Evolutionary conservation across 2,888 invertebrate species (phyloP), one percentile per base, ranked within the genome.

Genomic region (Drosophila stalkeri): DNA sequence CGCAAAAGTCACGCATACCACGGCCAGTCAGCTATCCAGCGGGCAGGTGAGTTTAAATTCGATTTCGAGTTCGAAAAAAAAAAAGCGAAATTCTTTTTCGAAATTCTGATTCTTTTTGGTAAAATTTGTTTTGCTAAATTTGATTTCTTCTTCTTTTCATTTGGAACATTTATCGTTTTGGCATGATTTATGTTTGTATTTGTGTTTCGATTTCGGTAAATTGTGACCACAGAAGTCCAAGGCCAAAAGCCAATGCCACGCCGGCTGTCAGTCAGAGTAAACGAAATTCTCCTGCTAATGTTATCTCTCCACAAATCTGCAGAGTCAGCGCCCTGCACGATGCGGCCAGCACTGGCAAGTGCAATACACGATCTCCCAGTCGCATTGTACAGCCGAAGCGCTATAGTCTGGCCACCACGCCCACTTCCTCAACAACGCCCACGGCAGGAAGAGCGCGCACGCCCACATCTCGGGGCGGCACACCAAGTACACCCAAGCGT

Each of bases 21-120:
- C 87, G 93, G 20, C 93, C 93, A 55, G 93, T 93, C 51, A 93
- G 93, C 83, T 93, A 93, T 80, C 93, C 93, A 46, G 92, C 93
- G 63, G 91, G 93, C 77, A 93, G 93, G 93, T 93, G 79, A 91
- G 92, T 88, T 68, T 70, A 16, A 7, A 4, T 20, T 9, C 11
- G 18, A 2, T 0, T n/a, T n/a, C 27, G 27, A 27, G 27, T 27
- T 27, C 27, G 3, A 1, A 3, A 3, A 18, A 43, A 11, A 12
- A 5, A 43, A 11, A 12, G 3, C 2, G 16, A 12, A 46, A 27
- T 47, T 31, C 1, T 23, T 33, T 12, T n/a, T 51, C 18, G 4
- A 18, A 51, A 35, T 54, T 52, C 4, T 35, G 20, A 16, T 27
- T 12, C 56, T 55, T 39, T 39, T 27, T 27, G 27, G 27, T 51